Conservation (phyloP, 1,140 invertebrate species). For the Drosophila insularis region DNA sequence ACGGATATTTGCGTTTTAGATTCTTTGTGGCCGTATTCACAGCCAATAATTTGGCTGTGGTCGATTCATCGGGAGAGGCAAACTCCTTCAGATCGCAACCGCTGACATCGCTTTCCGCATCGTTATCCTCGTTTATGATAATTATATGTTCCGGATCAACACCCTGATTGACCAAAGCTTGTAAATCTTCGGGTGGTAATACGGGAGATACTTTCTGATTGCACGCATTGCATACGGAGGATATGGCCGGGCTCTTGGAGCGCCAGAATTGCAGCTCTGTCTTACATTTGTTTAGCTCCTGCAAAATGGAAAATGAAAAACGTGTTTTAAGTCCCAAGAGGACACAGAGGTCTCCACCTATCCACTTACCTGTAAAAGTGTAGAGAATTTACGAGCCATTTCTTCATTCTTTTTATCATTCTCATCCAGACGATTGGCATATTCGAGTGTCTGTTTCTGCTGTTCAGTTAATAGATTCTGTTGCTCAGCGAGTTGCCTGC, state of each 20-base stretch:
- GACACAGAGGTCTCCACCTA: neutral
- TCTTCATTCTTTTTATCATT: conserved; percentile 95
- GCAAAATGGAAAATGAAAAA: conserved; percentile 5
- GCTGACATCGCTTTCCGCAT: conserved; percentile 43
- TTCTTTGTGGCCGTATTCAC: conserved; percentile 64
- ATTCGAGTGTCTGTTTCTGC: conserved; percentile 90
- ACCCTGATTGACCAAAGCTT: conserved; percentile 85
- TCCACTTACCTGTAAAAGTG: conserved; percentile 88
- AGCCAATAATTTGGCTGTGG: conserved; percentile 74
- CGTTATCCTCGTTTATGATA: conserved; percentile 72
- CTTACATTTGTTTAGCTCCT: conserved; percentile 95
- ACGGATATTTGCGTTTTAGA: conserved; percentile 64
- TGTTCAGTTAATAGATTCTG: conserved; percentile 90
- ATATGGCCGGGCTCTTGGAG: conserved; percentile 90
- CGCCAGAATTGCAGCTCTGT: conserved; percentile 95
- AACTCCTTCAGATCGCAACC: conserved; percentile 49
- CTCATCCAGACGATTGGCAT: conserved; percentile 91
- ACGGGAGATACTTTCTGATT: conserved; percentile 84
- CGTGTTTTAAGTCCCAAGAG: too few species aligned
- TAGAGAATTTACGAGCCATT: conserved; percentile 93
- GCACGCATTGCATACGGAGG: conserved; percentile 84
- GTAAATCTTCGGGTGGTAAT: conserved; percentile 84
- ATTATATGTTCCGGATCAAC: conserved; percentile 84
- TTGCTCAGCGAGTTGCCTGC: conserved; percentile 92
- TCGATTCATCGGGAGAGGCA: conserved; percentile 68